Percentiles rank a stretch among this genome's conserved stretches.
These are phyloP conservation scores for Notiomystis cincta DNA, from an alignment of 2,113 vertebrate genomes.

Conservation along the genomic window DNA sequence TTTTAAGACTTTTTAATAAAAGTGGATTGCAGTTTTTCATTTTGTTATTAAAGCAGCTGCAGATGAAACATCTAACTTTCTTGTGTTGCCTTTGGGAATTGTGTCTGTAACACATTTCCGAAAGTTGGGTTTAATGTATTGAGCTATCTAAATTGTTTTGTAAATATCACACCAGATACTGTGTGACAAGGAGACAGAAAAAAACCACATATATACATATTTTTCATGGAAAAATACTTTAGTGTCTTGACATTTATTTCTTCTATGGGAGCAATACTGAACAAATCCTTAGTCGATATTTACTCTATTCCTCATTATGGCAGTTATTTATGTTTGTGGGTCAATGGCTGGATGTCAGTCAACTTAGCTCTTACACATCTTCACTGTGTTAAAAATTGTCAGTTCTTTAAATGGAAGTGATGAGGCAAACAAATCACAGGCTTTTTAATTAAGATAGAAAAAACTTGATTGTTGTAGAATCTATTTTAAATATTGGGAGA, in stretches of 20 bases:
- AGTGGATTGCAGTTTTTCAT: slow-evolving; percentile 53
- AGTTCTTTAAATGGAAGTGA: not conserved
- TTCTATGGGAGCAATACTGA: not conserved
- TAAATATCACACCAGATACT: slow-evolving; percentile 1
- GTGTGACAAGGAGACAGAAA: not conserved
- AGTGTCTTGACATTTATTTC: not conserved
- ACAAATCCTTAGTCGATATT: not conserved
- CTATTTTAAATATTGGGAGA: not conserved
- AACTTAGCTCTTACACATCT: not conserved
- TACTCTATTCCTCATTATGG: not conserved
- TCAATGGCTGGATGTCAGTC: not conserved
- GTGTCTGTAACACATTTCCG: not conserved
- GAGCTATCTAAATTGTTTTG: slow-evolving; percentile 37
- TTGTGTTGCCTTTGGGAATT: slow-evolving; percentile 48
- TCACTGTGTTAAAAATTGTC: not conserved
- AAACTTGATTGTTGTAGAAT: not conserved
- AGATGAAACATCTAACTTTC: slow-evolving; percentile 55
- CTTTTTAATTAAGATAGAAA: not conserved
- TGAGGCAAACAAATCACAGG: not conserved
- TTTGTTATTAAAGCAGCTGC: slow-evolving; percentile 49
- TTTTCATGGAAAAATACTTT: not conserved
- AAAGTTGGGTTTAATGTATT: slow-evolving; percentile 39
- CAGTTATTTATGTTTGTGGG: not conserved
- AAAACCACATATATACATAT: not conserved
- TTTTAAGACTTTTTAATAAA: slow-evolving; percentile 57